Base-by-base conservation (phyloP, 2,888 invertebrate species). In the Drosophila kambysellisi region DNA sequence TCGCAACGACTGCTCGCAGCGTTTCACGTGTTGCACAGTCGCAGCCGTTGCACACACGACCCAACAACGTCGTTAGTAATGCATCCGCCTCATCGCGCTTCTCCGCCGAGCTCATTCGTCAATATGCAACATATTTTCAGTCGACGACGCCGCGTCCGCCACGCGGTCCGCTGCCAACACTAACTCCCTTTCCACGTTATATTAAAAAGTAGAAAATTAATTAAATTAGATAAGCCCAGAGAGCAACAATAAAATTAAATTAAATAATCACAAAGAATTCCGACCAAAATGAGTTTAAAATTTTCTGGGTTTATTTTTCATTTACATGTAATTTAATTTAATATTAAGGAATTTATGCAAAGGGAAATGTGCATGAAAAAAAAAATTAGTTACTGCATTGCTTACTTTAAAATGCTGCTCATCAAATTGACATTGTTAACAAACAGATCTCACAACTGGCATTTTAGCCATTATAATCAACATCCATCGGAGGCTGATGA, bases 171-270 rank as follows among this genome's bases (percentile, higher is more conserved):
- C 70, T 91, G 74, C 91, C 91, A 30, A 91, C 91, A 3, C 72
- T 91, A 64, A 91, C 91, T 32, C 91, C 91, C 35, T 91, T 91
- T 69, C 91, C 91, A 7, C 78, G 64, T 32, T 65, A 80, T 59
- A 51, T 82, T 43, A 89, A 82, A 67, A 67, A 70, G 51, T 88
- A 81, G 83, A 48, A 62, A 70, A 75, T 68, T 65, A 76, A 70
- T 72, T 76, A 61, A 73, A 74, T 83, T 78, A 89, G 72, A 70
- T 69, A 82, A 77, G 67, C 53, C 53, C 46, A 61, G 20, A 32
- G 29, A 70, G 51, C 59, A 61, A 69, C 63, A 74, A 70, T 77
- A 43, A 70, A 79, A 72, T 67, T 82, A 75, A 79, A 79, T 75
- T 79, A 80, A 76, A 59, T 56, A 51, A 65, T 58, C 62, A 70